Evolutionary conservation across 1,140 invertebrate species (phyloP).

Genomic region (Stratiolaelaps scimitus): DNA sequence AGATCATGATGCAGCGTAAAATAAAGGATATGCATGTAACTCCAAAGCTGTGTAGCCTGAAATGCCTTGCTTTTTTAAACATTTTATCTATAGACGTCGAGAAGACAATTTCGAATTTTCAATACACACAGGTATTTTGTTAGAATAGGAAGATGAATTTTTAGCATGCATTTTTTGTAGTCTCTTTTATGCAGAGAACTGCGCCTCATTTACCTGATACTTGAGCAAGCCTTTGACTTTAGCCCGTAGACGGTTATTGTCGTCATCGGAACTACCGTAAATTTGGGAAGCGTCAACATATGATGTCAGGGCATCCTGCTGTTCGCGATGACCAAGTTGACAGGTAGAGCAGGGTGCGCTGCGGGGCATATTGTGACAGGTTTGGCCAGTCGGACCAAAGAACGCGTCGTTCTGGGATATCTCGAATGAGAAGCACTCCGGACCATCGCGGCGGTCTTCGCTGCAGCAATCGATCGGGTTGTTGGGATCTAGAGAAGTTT

Average conservation of each 20-base stretch:
- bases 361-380: slow-evolving; percentile 40
- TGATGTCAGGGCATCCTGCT: slow-evolving; percentile 52
- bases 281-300: slow-evolving; percentile 81
- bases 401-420: slow-evolving; percentile 10
- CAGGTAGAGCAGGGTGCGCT: slow-evolving; percentile 15
- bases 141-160: too few relatives aligned
- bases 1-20: too few relatives aligned
- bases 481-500: slow-evolving; percentile 16
- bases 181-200: too few relatives aligned
- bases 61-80: too few relatives aligned
- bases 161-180: too few relatives aligned
- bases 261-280: slow-evolving; percentile 69
- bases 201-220: slow-evolving; percentile 30
- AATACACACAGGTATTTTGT: too few relatives aligned
- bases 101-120: too few relatives aligned
- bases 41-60: too few relatives aligned
- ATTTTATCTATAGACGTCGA: too few relatives aligned
- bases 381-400: not conserved
- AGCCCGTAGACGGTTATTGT: slow-evolving; percentile 59
- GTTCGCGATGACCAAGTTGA: slow-evolving; percentile 25
- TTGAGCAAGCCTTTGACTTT: slow-evolving; percentile 46
- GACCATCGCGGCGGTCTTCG: slow-evolving; percentile 11
- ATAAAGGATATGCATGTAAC: too few relatives aligned
- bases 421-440: slow-evolving; percentile 13
- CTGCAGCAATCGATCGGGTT: slow-evolving; percentile 28